Base-by-base conservation (phyloP, 2,797 vertebrate species). In the Oophaga sylvatica region DNA sequence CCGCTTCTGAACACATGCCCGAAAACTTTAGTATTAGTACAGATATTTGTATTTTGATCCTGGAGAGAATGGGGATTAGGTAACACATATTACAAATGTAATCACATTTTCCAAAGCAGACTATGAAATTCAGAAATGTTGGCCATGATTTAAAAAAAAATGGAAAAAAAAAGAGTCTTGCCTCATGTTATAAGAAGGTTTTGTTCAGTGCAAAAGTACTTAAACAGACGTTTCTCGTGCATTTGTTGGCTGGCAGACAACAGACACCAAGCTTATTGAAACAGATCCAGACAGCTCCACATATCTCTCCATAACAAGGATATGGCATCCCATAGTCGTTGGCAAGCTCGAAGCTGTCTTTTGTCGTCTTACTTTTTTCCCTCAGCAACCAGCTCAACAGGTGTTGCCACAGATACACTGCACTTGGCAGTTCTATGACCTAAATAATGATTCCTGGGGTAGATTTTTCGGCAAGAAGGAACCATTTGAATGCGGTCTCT, bases 251-350 rank as follows among this genome's bases (percentile, higher is more conserved):
- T 95, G 94, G 94, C 95, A 95, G 90, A 90, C 79, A 76, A 2
- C 91, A 90, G 92, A 94, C 93, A 93, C 94, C 93, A 94, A 95
- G 94, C 93, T 94, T 95, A 94, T 92, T 96, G 95, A 95, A 93
- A 90, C 45, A 10, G 87, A 80, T 94, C 95, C 95, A 95, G 91
- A 87, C 89, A 92, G 93, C 90, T 94, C 95, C 94, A 94, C 94
- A 94, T 92, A 85, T 93, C 93, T 93, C 93, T 92, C 81, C 71
- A 93, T 95, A 94, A 94, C 94, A 95, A 90, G 86, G 90, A 91
- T 91, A 89, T 92, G 91, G 92, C 92, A 91, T 93, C 94, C 95
- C 88, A 93, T 94, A 94, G 94, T 94, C 90, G 90, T 88, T 95
- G 95, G 95, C 95, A 89, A 90, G 90, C 88, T 68, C 91, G 91